Evolutionary conservation across 35 echinoderm and acorn worm genomes (phyloP), one percentile per base, ranked within the genome.

Genomic region (Lytechinus pictus): DNA sequence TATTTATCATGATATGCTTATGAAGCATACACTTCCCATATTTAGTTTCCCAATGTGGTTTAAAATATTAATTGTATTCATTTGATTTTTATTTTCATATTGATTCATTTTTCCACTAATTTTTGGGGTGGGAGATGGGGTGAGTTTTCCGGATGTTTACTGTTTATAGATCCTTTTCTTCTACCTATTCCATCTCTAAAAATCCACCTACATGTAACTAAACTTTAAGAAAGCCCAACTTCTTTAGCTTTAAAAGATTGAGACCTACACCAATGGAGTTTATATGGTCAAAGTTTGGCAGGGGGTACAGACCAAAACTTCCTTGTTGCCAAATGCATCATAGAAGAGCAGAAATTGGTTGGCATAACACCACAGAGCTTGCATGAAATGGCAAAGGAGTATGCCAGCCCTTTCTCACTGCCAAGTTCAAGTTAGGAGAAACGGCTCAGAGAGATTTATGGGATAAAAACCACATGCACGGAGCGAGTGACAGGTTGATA

Each of bases 401-500:
- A n/a, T 1, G 19, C 16, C 66, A 79, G 66, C 21, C 66, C 66
- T 79, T 79, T 5, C 66, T 24, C 66, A 79, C 19, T 79, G 66
- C 66, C 66, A 79, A 79, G 66, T 79, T 14, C 66, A 79, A 27
- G 66, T n/a, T 6, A 44, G 33, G 33, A 44, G 33, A 44, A 44
- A n/a, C 16, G 3, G 8, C 66, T 24, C 19, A 14, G 3, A 27
- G 66, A 79, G 66, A 79, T 79, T 79, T 79, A 79, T 79, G 66
- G 66, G 21, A 79, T n/a, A 79, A 79, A 79, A 79, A 79, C 66
- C 66, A 79, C 66, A 79, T 79, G 66, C 66, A 79, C 21, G 3
- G 66, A 79, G 19, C 66, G 66, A 79, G 66, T 79, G 66, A 79
- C 66, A 79, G 66, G 66, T 79, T 79, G 66, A 79, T 79, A 79